Evolutionary conservation across 2,113 vertebrate genomes (phyloP).

Genomic region (Rhombomys opimus): DNA sequence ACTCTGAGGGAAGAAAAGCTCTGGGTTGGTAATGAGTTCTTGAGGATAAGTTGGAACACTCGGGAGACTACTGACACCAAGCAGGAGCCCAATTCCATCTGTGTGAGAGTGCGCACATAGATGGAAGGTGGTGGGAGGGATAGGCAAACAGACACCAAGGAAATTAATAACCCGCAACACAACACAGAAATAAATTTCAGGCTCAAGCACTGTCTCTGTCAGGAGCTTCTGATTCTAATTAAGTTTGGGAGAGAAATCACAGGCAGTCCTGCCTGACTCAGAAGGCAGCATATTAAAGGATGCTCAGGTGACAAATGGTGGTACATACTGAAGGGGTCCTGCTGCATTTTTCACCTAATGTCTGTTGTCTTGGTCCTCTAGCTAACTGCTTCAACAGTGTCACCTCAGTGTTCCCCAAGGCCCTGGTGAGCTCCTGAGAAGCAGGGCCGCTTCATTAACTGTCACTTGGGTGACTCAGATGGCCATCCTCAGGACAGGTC

Average conservation of each 20-base stretch:
- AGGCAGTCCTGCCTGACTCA: slow-evolving; percentile 70
- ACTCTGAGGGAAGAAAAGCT: slow-evolving; percentile 1
- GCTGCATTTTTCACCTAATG: slow-evolving; percentile 77
- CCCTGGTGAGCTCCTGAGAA: slow-evolving; percentile 6
- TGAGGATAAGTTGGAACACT: slow-evolving; percentile 62
- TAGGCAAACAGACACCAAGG: not conserved
- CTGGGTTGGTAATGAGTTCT: not conserved
- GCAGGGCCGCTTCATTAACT: slow-evolving; percentile 8
- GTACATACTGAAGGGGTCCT: slow-evolving; percentile 72
- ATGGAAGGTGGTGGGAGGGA: slow-evolving; percentile 50
- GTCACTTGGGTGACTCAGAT: not conserved
- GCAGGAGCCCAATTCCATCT: not conserved
- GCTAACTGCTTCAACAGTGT: slow-evolving; percentile 63
- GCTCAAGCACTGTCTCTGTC: slow-evolving; percentile 55
- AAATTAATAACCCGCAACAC: not conserved
- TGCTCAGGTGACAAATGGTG: slow-evolving; percentile 69
- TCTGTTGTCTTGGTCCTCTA: slow-evolving; percentile 77
- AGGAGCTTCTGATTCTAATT: slow-evolving; percentile 82
- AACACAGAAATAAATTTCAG: slow-evolving; percentile 64
- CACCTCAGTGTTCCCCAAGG: slow-evolving; percentile 52
- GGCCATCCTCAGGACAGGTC: slow-evolving; percentile 8
- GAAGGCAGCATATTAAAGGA: slow-evolving; percentile 69
- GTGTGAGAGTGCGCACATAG: not conserved
- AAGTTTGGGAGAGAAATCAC: slow-evolving; percentile 81
- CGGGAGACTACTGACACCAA: slow-evolving; percentile 40